Conservation (phyloP, 2,797 vertebrate genomes). For the Chromobotia macracanthus region DNA sequence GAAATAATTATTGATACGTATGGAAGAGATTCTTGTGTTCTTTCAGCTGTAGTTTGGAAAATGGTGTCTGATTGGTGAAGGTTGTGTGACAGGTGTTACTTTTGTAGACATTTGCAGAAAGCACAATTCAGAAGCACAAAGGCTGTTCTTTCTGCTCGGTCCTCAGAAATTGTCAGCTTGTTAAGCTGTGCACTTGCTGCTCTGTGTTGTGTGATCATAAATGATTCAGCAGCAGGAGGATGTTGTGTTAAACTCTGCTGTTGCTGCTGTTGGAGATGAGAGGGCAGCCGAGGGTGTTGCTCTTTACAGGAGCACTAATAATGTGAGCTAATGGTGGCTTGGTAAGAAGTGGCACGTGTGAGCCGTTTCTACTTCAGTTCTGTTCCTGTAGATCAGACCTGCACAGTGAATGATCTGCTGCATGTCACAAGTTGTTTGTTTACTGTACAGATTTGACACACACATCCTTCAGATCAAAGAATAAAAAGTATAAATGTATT, state of each 20-base stretch:
- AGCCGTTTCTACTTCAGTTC: neutral
- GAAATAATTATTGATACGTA: neutral
- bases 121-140: too few relatives aligned
- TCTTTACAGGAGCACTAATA: constrained; percentile 1
- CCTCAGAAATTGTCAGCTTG: neutral
- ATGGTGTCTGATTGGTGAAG: neutral
- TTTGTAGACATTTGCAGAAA: too few relatives aligned
- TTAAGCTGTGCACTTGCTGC: neutral
- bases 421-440: too few relatives aligned
- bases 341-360: neutral
- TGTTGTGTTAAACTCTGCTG: constrained; percentile 2
- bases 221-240: constrained; percentile 7
- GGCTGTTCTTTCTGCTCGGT: neutral
- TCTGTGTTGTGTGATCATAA: constrained; percentile 3
- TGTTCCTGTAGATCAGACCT: neutral
- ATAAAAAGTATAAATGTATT: too few relatives aligned
- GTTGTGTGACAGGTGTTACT: neutral
- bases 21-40: too few relatives aligned
- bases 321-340: neutral
- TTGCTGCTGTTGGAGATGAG: constrained; percentile 14
- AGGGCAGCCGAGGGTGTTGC: constrained; percentile 6
- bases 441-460: too few relatives aligned
- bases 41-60: neutral
- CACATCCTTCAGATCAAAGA: too few relatives aligned
- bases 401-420: too few relatives aligned